phyloP scores from a whole-genome alignment of 1,140 invertebrate genomes.

The Zaprionus lachaisei region DNA sequence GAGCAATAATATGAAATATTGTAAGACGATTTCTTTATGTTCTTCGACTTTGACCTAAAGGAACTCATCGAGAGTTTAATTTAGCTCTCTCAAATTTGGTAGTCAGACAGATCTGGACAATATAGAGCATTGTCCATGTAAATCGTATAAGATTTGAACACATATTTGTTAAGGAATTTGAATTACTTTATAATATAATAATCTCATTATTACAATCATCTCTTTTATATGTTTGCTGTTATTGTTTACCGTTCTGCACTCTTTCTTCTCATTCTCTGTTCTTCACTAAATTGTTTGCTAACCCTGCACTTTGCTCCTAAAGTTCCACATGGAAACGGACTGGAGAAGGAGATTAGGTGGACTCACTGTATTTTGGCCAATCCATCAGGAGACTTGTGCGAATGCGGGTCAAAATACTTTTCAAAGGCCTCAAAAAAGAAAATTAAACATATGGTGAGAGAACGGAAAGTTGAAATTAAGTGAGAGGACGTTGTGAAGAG shows the following conservation, averaged over 20 bases:
- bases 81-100: background rate
- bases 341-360: background rate
- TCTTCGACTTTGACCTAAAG: too few species aligned
- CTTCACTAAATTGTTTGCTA: background rate
- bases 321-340: background rate
- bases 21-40: too few species aligned
- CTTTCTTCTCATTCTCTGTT: background rate
- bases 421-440: conserved; percentile 40
- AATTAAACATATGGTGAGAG: background rate
- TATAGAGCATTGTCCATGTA: background rate
- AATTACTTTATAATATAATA: background rate
- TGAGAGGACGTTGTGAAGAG: background rate
- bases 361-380: conserved; percentile 42
- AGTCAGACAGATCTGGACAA: background rate
- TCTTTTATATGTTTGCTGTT: background rate
- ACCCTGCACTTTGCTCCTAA: background rate
- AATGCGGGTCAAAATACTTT: conserved; percentile 73
- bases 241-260: background rate
- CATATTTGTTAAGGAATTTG: background rate
- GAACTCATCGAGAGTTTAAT: too few species aligned
- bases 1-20: too few species aligned
- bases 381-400: conserved; percentile 53
- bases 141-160: background rate
- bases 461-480: conserved; percentile 14
- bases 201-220: too few species aligned